Evolutionary conservation across 2,888 invertebrate genomes (phyloP).

Genomic region (Dicroscelio sp.): DNA sequence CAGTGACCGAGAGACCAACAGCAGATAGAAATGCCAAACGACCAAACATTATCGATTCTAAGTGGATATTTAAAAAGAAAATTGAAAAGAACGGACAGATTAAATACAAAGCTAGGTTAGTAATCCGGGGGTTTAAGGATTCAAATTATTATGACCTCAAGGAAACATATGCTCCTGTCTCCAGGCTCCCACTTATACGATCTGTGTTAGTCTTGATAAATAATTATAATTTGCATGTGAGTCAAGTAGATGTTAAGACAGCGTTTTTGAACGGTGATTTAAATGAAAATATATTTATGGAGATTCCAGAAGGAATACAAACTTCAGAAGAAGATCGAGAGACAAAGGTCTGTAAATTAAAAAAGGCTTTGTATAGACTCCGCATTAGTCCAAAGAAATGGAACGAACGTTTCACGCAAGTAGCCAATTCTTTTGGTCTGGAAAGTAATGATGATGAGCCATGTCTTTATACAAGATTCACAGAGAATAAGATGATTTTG

Average conservation of each 20-base stretch:
- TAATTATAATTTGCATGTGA: not conserved
- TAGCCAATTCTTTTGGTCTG: constrained; percentile 55
- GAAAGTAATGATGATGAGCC: constrained; percentile 71
- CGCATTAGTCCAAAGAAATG: not conserved
- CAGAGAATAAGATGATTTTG: not conserved
- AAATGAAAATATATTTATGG: not conserved
- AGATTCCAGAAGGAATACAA: not conserved
- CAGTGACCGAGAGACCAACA: not conserved
- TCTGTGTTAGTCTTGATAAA: not conserved
- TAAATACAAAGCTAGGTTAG: too few species aligned
- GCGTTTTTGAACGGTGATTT: constrained; percentile 32
- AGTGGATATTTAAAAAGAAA: too few species aligned
- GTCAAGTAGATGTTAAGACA: constrained; percentile 11
- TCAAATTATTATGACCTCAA: too few species aligned
- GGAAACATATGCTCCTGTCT: too few species aligned
- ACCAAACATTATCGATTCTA: too few species aligned
- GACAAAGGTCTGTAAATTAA: not conserved
- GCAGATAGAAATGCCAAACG: too few species aligned
- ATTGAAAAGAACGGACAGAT: too few species aligned
- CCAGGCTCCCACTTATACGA: too few species aligned
- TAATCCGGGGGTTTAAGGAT: too few species aligned
- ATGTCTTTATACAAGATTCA: constrained; percentile 63
- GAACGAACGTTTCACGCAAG: not conserved
- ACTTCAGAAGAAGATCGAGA: not conserved
- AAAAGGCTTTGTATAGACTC: too few species aligned